phyloP scores from a whole-genome alignment of 1,140 invertebrate genomes.

The Hylaeus volcanicus region DNA sequence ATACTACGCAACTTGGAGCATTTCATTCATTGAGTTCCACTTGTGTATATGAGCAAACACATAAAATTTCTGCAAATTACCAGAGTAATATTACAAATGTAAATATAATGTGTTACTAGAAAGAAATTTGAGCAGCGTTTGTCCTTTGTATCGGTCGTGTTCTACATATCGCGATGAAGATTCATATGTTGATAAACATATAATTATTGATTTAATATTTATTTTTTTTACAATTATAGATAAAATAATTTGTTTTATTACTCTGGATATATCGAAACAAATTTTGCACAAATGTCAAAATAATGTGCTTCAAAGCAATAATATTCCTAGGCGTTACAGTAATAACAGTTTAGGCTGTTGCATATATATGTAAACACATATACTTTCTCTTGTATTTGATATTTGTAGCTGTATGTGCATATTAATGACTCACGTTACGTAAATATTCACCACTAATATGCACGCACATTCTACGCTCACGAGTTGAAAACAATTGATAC shows the following conservation, averaged over 20 bases:
- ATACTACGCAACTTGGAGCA: constrained; percentile 32
- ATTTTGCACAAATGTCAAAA: constrained; percentile 46
- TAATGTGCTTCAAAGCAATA: constrained; percentile 66
- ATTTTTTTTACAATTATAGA: constrained; percentile 1
- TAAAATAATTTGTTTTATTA: constrained; percentile 27
- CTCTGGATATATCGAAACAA: constrained; percentile 30
- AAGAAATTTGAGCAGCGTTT: constrained; percentile 26
- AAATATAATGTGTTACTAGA: background rate
- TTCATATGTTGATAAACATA: constrained; percentile 6
- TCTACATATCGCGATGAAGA: constrained; percentile 48
- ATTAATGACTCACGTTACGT: constrained; percentile 8
- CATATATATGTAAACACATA: constrained; percentile 44
- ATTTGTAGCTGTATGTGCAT: constrained; percentile 35
- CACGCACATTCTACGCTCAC: constrained; percentile 2
- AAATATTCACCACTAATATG: constrained; percentile 9
- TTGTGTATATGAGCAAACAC: background rate
- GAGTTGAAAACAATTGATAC: constrained; percentile 41
- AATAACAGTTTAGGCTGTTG: constrained; percentile 53
- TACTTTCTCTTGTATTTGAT: constrained; percentile 52
- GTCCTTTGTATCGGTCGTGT: constrained; percentile 32
- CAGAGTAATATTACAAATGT: constrained; percentile 37
- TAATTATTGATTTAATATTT: constrained; percentile 13
- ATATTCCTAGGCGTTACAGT: constrained; percentile 60
- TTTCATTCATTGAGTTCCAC: constrained; percentile 30
- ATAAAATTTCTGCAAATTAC: constrained; percentile 32